Base-by-base conservation (phyloP, 2,888 invertebrate species). In the Byasa hedistus region DNA sequence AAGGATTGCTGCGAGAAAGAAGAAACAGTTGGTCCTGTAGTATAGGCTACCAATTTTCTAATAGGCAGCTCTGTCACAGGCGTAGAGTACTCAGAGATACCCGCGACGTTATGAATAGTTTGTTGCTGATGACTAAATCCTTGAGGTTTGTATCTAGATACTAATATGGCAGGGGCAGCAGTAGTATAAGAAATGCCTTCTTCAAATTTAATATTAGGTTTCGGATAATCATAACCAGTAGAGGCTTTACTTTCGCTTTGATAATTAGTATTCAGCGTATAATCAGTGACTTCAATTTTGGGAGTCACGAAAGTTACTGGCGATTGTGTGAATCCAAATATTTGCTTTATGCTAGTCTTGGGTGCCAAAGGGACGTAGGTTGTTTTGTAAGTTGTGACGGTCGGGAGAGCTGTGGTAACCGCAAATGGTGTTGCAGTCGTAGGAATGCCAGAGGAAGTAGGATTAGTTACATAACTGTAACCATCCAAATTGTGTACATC, bases 301-400 rank as follows among this genome's bases (percentile, higher is more conserved):
- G 87, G 85, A 58, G 81, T 81, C 2, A 78, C 74, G 55, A 83
- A 85, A 2, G 92, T 89, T 1, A 92, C 79, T 48, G 86, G 81
- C 12, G 92, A 90, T 72, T 89, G 90, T 51, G 88, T 78, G 65
- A 84, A 83, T 15, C 89, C 88, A 57, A 92, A 91, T 69, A 92
- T 77, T 81, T 92, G 87, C 70, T 88, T 89, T 3, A 91, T 77
- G 68, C 80, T 87, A 1, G 87, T 82, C 70, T 81, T 91, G 15
- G 91, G 90, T 39, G 78, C 79, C 77, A 86, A 80, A 48, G 89
- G 85, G 0, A 89, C 81, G 65, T 80, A 89, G 0, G 86, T 83
- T 23, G 89, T 88, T 76, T 82, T 90, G 58, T 86, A 89, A 0
- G 87, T 79, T 4, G 80, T 72, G 0, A 83, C 74, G 21, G 77